Evolutionary conservation across 2,888 invertebrate species (phyloP).

Genomic region (Pandemis heparana): DNA sequence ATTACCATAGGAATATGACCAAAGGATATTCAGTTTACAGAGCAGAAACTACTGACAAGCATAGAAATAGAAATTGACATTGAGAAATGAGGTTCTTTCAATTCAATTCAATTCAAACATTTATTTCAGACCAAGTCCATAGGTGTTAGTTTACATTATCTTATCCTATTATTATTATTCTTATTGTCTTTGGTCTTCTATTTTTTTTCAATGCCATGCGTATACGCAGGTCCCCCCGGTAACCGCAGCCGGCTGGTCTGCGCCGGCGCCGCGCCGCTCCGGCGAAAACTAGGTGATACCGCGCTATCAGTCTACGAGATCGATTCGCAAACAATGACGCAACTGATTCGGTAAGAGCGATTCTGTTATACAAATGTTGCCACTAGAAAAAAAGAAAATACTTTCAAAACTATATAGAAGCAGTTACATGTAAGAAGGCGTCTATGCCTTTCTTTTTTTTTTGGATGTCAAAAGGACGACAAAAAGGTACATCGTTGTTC

Average conservation of each 20-base stretch:
- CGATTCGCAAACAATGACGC: constrained; percentile 3
- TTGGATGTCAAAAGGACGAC: neutral
- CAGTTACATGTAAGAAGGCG: neutral
- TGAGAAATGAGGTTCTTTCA: no score
- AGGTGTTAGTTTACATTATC: no score
- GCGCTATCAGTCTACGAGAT: neutral
- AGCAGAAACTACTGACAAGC: no score
- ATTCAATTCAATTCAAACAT: no score
- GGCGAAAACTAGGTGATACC: neutral
- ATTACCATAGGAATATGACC: no score
- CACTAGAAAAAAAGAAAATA: neutral
- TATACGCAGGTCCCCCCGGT: neutral
- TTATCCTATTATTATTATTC: no score
- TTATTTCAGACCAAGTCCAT: no score
- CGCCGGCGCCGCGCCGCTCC: neutral
- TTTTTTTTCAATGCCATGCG: neutral
- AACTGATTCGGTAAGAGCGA: constrained; percentile 4
- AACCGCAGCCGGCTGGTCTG: constrained; percentile 2
- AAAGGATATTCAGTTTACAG: no score
- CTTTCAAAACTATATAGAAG: neutral
- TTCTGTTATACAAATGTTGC: neutral
- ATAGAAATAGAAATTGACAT: no score
- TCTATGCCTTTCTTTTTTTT: constrained; percentile 5
- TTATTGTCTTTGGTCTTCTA: neutral
- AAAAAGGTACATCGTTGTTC: neutral